A percentile compares a stretch with the other conserved stretches of the same genome.
phyloP scores from a whole-genome alignment of 2,113 vertebrate genomes.

The Buteo buteo region DNA sequence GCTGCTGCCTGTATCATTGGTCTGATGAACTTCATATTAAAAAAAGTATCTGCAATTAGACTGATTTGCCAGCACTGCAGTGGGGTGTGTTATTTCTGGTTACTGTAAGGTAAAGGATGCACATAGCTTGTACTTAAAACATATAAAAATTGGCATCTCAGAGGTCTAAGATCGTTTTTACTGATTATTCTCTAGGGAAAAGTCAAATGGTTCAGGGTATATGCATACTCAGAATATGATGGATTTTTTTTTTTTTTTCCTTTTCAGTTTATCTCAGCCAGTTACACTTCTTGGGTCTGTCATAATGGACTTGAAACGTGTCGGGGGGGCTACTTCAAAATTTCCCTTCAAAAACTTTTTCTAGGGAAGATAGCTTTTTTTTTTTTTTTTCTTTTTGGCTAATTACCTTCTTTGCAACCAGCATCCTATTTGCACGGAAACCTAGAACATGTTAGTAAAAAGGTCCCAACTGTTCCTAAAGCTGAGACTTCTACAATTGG shows the following conservation, averaged over 20 bases:
- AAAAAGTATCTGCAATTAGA: neutral
- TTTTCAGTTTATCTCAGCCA: neutral
- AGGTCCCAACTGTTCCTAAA: neutral
- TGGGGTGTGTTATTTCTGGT: neutral
- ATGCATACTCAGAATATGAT: neutral
- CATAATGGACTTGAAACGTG: neutral
- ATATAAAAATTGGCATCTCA: neutral
- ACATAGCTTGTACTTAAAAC: neutral
- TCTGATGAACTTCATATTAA: too few species aligned
- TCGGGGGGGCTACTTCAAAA: neutral
- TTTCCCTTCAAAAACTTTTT: neutral
- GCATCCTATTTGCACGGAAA: neutral
- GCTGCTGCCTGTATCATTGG: neutral
- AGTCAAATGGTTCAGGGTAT: neutral
- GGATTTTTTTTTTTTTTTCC: too few species aligned
- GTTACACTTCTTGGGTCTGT: neutral
- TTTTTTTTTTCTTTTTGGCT: neutral
- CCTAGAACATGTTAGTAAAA: neutral
- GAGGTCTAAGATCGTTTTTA: neutral
- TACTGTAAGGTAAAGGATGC: neutral
- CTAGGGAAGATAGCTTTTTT: neutral
- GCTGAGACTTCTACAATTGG: neutral
- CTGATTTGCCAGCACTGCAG: neutral
- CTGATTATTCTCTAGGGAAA: neutral
- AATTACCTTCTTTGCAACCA: neutral